A percentile compares a stretch with the other conserved stretches of the same genome.
Evolutionary conservation across 2,888 invertebrate species (phyloP).

Genomic region (Xanthorhoe designata): DNA sequence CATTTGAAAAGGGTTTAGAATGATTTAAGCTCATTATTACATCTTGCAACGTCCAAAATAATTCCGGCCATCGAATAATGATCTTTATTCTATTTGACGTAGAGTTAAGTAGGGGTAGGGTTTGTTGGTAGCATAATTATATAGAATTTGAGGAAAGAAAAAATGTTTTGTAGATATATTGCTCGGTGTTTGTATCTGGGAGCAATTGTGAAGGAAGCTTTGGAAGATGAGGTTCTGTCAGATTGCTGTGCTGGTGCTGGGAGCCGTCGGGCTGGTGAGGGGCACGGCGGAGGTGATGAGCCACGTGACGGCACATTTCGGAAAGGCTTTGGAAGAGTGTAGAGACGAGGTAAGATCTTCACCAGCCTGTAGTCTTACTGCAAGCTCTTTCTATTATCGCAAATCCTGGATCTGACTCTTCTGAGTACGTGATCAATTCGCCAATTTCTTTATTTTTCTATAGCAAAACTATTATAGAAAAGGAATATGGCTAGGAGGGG

Average conservation of each 20-base stretch:
- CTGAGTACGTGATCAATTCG: too few relatives aligned
- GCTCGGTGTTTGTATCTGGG: constrained; percentile 10
- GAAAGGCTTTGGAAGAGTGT: constrained; percentile 35
- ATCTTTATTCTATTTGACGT: constrained; percentile 8
- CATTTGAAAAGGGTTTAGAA: constrained; percentile 14
- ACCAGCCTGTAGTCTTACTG: neutral
- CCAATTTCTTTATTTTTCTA: too few relatives aligned
- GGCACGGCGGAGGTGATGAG: constrained; percentile 78
- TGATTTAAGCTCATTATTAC: neutral
- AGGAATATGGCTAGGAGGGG: too few relatives aligned
- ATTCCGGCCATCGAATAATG: neutral
- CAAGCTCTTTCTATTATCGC: too few relatives aligned
- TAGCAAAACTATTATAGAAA: too few relatives aligned
- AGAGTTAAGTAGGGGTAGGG: neutral
- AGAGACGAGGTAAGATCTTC: constrained; percentile 39
- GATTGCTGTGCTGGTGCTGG: constrained; percentile 47
- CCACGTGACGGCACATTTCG: constrained; percentile 58
- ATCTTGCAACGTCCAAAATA: neutral
- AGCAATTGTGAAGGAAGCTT: constrained; percentile 39
- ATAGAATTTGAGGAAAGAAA: constrained; percentile 41
- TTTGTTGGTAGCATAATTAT: constrained; percentile 35
- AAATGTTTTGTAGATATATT: constrained; percentile 51
- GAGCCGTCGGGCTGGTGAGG: constrained; percentile 50
- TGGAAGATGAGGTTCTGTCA: constrained; percentile 47
- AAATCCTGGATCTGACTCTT: too few relatives aligned